Conservation (phyloP, 2,113 vertebrate genomes). For the Cettia cetti region DNA sequence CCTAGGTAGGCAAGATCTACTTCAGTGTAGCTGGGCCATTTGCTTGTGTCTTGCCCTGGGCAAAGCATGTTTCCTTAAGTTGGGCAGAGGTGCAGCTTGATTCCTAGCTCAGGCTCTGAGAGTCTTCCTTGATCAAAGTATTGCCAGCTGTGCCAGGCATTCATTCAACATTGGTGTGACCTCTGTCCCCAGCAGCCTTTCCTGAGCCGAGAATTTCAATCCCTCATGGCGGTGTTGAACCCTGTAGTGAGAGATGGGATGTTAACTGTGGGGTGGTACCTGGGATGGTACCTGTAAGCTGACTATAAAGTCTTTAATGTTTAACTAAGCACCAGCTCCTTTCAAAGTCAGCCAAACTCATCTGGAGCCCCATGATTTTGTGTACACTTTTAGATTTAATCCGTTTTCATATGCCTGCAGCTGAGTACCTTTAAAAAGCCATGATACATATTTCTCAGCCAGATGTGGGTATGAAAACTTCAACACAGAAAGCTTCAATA, state of each 20-base stretch:
- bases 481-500: background rate
- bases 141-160: background rate
- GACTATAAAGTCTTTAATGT: background rate
- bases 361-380: background rate
- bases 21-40: background rate
- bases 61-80: background rate
- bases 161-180: background rate
- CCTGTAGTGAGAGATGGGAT: background rate
- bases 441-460: background rate
- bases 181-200: background rate
- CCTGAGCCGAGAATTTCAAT: background rate
- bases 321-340: background rate
- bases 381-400: background rate
- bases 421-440: background rate
- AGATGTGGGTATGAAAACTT: background rate
- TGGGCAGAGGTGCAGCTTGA: background rate
- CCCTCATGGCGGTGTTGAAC: background rate
- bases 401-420: background rate
- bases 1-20: background rate
- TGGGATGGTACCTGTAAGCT: background rate
- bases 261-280: background rate
- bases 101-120: background rate
- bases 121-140: background rate
- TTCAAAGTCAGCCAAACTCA: background rate
- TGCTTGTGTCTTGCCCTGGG: background rate